Evolutionary conservation across 2,113 vertebrate genomes (phyloP).

Genomic region (Phrynocephalus versicolor): DNA sequence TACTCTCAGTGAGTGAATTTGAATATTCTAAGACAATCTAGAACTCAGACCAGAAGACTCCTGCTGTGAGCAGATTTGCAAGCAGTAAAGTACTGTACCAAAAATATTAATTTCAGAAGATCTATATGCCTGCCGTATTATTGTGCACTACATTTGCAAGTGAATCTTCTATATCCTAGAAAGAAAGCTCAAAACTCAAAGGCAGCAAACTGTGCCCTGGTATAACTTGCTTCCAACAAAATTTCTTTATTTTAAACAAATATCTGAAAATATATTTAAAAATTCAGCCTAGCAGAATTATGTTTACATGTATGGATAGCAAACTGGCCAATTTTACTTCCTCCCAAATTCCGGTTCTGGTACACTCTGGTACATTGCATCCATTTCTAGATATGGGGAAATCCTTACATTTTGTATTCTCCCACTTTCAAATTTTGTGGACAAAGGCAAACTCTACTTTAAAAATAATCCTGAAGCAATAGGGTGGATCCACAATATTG

Average conservation of each 20-base stretch:
- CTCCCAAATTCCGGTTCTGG: too few relatives aligned
- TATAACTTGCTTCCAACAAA: not conserved
- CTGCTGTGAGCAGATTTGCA: not conserved
- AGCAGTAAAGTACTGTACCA: not conserved
- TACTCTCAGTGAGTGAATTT: not conserved
- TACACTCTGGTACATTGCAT: too few relatives aligned
- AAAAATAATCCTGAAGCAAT: too few relatives aligned
- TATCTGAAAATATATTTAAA: not conserved
- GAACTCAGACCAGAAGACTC: not conserved
- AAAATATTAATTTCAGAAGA: not conserved
- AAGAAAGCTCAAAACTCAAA: not conserved
- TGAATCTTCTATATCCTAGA: not conserved
- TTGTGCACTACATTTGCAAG: not conserved
- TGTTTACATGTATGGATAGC: not conserved
- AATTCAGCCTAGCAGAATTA: not conserved
- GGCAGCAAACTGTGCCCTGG: not conserved
- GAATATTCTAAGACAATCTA: not conserved
- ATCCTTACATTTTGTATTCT: too few relatives aligned
- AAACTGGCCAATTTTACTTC: too few relatives aligned
- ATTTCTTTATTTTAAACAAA: not conserved
- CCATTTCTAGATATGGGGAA: too few relatives aligned
- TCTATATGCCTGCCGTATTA: not conserved
- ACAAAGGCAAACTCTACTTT: too few relatives aligned
- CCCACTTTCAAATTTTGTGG: too few relatives aligned
- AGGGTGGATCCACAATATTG: too few relatives aligned